Evolutionary conservation across 2,797 vertebrate species (phyloP), one percentile per base, ranked within the genome.

Genomic region (Galagoides demidoff): DNA sequence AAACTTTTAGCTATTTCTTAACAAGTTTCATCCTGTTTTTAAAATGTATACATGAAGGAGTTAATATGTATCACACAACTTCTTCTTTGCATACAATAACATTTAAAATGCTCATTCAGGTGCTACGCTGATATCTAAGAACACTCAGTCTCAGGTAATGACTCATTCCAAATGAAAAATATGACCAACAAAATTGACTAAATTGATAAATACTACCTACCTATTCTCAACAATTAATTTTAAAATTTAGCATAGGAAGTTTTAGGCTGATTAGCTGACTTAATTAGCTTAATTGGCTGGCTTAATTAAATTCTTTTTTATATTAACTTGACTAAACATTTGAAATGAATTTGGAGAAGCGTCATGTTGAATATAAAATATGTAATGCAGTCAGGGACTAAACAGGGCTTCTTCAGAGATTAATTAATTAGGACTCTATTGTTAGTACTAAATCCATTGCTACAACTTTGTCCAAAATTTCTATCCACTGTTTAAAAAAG

Each of bases 281-380:
- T 92, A 90, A 85, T 94, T 88, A 89, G 76, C 71, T 95, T 91
- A 95, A 93, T 52, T 84, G 82, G 34, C 3, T 92, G 43, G 90
- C 31, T 96, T 87, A 89, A 90, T 94, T 78, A 92, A 96, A 96
- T 89, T 87, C 34, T 66, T 71, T 34, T 84, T 94, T 90, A 79
- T 89, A 81, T 43, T 92, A 95, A 93, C 64, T 79, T 92, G 81
- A 92, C 57, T 96, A 96, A 93, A 93, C 73, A 88, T 92, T 92
- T 91, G 59, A 85, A 96, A 96, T 87, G n/a, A 95, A 97, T 94
- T 93, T 87, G 84, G 70, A 94, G 64, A 78, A 61, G 13, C 63
- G 31, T 76, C 61, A 89, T 82, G 52, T 29, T 95, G 85, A 93
- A 86, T 79, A 77, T 88, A 95, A 95, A 94, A 89, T 81, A 82